Conservation (phyloP, 2,113 vertebrate genomes). For the Nothoprocta perdicaria region DNA sequence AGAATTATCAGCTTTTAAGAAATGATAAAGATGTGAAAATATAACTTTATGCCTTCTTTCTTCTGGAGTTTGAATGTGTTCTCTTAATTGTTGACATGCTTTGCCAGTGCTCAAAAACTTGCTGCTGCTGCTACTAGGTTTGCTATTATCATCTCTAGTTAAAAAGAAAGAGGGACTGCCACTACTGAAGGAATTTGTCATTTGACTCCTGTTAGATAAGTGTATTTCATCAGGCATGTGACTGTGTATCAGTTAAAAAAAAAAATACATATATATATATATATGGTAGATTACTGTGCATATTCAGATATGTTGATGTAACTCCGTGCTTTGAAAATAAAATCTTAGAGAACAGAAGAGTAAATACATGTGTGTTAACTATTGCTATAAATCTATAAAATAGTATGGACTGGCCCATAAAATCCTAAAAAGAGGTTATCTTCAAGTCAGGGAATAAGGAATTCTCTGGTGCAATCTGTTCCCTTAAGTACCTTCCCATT, state of each 20-base stretch:
- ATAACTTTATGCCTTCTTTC: background rate
- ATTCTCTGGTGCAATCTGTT: conserved; percentile 53
- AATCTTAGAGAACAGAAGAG: background rate
- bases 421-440: conserved; percentile 15
- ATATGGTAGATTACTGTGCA: background rate
- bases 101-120: background rate
- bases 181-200: conserved; percentile 12
- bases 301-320: background rate
- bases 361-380: background rate
- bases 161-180: conserved; percentile 41
- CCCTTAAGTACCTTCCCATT: conserved; percentile 57
- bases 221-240: background rate
- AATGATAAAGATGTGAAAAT: background rate
- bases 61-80: background rate
- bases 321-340: background rate
- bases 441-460: background rate
- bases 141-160: background rate
- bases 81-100: background rate
- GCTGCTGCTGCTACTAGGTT: too few species aligned
- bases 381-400: conserved; percentile 32
- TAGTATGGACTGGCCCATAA: conserved; percentile 13
- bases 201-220: conserved; percentile 1
- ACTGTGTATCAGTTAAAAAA: background rate
- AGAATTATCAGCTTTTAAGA: background rate
- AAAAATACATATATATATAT: background rate